Percentiles rank a stretch among this genome's conserved stretches.
phyloP scores from a whole-genome alignment of 2,888 invertebrate species.

The Rotaria magnacalcarata region DNA sequence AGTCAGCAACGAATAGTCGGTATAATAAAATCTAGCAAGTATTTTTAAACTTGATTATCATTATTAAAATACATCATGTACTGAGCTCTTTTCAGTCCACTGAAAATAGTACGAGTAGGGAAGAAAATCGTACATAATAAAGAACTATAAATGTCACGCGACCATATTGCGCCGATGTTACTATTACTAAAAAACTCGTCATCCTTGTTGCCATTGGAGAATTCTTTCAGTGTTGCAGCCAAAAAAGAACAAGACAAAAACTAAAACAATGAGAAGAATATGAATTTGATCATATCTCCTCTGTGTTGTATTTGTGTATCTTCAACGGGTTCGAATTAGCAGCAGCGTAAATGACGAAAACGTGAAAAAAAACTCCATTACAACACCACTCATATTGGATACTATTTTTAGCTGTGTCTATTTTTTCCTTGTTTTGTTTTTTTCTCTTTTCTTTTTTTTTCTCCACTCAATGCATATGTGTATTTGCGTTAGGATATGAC shows the following conservation, averaged over 20 bases:
- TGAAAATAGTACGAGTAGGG: not conserved
- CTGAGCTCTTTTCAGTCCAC: too few species aligned
- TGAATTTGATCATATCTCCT: not conserved
- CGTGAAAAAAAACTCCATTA: constrained; percentile 3
- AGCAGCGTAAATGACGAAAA: not conserved
- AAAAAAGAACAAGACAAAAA: not conserved
- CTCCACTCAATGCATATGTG: not conserved
- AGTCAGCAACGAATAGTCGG: too few species aligned
- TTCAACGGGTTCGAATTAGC: too few species aligned
- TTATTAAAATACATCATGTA: too few species aligned
- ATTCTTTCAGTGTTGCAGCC: not conserved
- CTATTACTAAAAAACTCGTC: not conserved
- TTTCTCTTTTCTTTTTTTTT: not conserved
- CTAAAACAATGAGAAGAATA: not conserved
- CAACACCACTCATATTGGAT: not conserved
- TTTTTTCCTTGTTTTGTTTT: not conserved
- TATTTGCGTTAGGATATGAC: constrained; percentile 9
- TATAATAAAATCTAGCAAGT: too few species aligned
- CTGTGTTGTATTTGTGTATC: not conserved
- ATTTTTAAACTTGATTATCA: too few species aligned
- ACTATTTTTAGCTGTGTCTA: not conserved
- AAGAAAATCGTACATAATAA: not conserved
- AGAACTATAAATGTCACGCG: constrained; percentile 1
- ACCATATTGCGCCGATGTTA: constrained; percentile 11
- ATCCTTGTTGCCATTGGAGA: not conserved